These are phyloP conservation scores for Sesamia nonagrioides DNA, from an alignment of 1,140 invertebrate species.

Conservation along the genomic window DNA sequence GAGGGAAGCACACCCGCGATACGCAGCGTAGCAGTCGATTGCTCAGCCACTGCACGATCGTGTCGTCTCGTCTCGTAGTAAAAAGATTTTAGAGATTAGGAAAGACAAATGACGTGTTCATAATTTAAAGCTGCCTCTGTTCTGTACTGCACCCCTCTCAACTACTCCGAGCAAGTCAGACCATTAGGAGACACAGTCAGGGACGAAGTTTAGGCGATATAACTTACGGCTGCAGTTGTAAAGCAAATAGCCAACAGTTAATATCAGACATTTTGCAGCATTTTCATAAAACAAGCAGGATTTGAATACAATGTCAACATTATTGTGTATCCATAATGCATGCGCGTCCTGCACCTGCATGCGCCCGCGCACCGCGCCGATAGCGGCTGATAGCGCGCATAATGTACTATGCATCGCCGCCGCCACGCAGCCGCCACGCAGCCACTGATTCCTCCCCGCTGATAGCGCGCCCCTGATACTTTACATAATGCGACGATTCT, in stretches of 20 bases:
- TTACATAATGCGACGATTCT: neutral
- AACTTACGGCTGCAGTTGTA: neutral
- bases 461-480: neutral
- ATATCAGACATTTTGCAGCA: constrained; percentile 29
- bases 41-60: no score
- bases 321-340: constrained; percentile 45
- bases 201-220: neutral
- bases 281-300: constrained; percentile 32
- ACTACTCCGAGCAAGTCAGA: no score
- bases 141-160: no score
- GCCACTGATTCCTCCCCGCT: neutral
- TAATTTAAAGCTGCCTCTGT: no score
- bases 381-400: constrained; percentile 32
- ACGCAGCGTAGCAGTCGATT: no score
- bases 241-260: constrained; percentile 24
- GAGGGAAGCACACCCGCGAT: no score
- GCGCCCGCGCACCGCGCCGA: neutral
- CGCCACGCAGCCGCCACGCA: neutral
- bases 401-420: neutral
- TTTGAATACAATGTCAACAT: constrained; percentile 50
- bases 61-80: no score
- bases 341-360: constrained; percentile 26
- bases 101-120: no score
- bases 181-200: no score
- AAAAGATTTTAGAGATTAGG: no score